These are phyloP conservation scores for Apamea epomidion DNA, from an alignment of 2,888 invertebrate genomes.

Conservation along the genomic window DNA sequence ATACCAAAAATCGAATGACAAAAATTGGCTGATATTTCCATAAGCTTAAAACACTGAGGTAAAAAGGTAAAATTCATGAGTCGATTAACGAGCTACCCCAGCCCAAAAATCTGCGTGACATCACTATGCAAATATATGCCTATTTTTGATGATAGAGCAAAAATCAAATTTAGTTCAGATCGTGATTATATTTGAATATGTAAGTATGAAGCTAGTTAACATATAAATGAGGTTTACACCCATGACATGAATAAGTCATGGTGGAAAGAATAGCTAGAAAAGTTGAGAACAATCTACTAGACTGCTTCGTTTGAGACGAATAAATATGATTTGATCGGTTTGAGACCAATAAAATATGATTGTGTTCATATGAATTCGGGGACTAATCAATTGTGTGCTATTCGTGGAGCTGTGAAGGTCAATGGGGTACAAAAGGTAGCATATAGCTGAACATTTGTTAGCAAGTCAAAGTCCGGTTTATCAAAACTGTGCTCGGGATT, in stretches of 20 bases:
- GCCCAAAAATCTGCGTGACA: slow-evolving; percentile 10
- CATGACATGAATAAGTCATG: slow-evolving; percentile 57
- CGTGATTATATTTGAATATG: slow-evolving; percentile 60
- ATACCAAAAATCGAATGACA: not conserved
- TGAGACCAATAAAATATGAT: slow-evolving; percentile 36
- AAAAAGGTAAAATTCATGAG: slow-evolving; percentile 20
- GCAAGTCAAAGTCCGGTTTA: not conserved
- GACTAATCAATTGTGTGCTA: slow-evolving; percentile 40
- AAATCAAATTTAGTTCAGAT: slow-evolving; percentile 59
- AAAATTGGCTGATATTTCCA: not conserved
- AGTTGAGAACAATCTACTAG: not conserved
- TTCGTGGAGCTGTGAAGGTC: slow-evolving; percentile 41
- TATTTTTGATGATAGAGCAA: slow-evolving; percentile 59
- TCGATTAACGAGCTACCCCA: slow-evolving; percentile 14
- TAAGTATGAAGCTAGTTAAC: slow-evolving; percentile 61
- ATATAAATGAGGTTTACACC: slow-evolving; percentile 64
- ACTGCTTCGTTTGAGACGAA: not conserved
- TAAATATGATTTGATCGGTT: slow-evolving; percentile 29
- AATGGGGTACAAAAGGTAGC: slow-evolving; percentile 1
- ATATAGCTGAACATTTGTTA: slow-evolving; percentile 21
- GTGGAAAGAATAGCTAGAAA: slow-evolving; percentile 19
- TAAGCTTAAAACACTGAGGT: not conserved
- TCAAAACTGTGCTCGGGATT: not conserved
- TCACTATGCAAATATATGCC: slow-evolving; percentile 59
- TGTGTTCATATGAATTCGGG: slow-evolving; percentile 35